phyloP scores from a whole-genome alignment of 2,888 invertebrate species.

The Erebia epiphron region DNA sequence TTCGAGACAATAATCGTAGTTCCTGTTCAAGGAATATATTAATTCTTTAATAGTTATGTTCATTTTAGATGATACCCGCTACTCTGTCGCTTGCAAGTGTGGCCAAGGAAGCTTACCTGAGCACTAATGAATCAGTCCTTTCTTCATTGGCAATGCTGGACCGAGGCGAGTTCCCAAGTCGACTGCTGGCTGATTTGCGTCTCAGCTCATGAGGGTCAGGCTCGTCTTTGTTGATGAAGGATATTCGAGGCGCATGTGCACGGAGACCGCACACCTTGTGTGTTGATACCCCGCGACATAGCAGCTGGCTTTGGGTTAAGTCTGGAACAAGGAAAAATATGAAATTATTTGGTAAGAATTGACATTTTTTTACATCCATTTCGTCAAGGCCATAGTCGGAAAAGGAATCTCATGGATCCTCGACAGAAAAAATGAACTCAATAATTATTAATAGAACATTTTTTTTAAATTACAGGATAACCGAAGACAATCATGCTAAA shows the following conservation, averaged over 20 bases:
- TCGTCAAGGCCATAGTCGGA: no score
- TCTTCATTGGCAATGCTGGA: slow-evolving; percentile 77
- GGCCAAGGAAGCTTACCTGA: slow-evolving; percentile 74
- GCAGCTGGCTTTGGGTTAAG: slow-evolving; percentile 69
- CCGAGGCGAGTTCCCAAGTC: slow-evolving; percentile 74
- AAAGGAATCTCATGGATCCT: no score
- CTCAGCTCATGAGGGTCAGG: slow-evolving; percentile 63
- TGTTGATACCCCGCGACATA: slow-evolving; percentile 71
- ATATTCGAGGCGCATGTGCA: slow-evolving; percentile 72
- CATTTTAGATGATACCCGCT: no score
- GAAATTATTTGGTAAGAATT: no score
- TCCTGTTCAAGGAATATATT: background rate
- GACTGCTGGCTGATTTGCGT: slow-evolving; percentile 74
- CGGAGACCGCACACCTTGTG: slow-evolving; percentile 73
- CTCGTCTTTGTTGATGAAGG: slow-evolving; percentile 72
- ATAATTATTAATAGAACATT: no score
- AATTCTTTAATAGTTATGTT: no score
- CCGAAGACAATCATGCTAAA: no score
- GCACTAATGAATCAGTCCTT: slow-evolving; percentile 80
- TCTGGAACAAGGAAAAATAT: slow-evolving; percentile 31
- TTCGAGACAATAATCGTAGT: slow-evolving; percentile 9
- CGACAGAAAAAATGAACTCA: no score
- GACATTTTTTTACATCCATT: background rate
- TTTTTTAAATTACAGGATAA: no score
- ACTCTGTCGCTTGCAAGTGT: no score